Evolutionary conservation across 2,113 vertebrate genomes (phyloP).

Genomic region (Onychostoma macrolepis): DNA sequence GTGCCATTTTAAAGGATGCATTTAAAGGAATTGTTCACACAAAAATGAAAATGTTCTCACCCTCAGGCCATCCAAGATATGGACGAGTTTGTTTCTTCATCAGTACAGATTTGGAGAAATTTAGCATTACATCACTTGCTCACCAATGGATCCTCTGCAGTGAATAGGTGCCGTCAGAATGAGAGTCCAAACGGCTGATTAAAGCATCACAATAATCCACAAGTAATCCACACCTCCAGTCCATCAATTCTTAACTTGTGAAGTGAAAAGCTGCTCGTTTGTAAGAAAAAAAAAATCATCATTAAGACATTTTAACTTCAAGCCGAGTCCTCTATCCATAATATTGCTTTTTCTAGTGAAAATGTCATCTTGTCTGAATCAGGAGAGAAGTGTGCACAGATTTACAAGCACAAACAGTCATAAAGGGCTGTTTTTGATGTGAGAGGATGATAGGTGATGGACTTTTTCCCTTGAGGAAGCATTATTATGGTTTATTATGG

Average conservation of each 20-base stretch:
- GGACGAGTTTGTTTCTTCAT: neutral
- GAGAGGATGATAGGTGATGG: neutral
- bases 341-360: too few species aligned
- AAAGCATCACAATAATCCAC: neutral
- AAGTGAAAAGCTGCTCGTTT: too few species aligned
- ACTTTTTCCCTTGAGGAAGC: neutral
- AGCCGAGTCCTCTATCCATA: too few species aligned
- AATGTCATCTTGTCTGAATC: neutral
- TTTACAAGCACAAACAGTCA: neutral
- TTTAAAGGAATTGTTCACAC: neutral
- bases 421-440: neutral
- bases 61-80: neutral
- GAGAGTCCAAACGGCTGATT: neutral
- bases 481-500: neutral
- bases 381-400: neutral
- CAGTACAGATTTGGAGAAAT: neutral
- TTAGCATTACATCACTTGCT: neutral
- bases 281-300: too few species aligned
- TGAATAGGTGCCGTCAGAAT: neutral
- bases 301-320: too few species aligned
- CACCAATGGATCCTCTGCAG: neutral
- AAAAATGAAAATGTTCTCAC: neutral
- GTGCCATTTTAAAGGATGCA: conserved; percentile 16
- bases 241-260: too few species aligned
- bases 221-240: too few species aligned